Evolutionary conservation across 2,797 vertebrate genomes (phyloP), one percentile per base, ranked within the genome.

Genomic region (Echiichthys vipera): DNA sequence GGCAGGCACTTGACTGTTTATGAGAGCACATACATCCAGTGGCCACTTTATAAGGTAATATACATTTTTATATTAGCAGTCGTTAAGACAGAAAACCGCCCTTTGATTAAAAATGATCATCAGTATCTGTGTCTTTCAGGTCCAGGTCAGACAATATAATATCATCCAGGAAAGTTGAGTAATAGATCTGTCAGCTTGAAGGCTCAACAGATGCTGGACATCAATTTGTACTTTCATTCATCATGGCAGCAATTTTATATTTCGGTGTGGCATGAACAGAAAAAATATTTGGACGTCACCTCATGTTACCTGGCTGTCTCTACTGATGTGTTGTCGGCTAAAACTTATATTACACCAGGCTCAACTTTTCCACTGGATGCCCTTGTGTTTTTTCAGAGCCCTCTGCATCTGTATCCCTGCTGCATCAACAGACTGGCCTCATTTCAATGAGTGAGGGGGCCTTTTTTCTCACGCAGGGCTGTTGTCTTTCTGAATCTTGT

Each of bases 391-490:
- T 36, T 18, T 49, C 24, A 1, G 18, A 47, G 42, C 55, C n/a
- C 7, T 34, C 14, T 24, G 39, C n/a, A n/a, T n/a, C n/a, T n/a
- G n/a, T n/a, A n/a, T n/a, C n/a, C n/a, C 27, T 12, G 14, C 13
- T 27, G 12, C 12, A 43, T 49, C 43, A 29, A 22, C 30, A 11
- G 27, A 32, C 10, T 3, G 36, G 45, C 30, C 45, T 39, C 39
- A 39, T 25, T 54, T 39, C 43, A 50, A 50, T 54, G 18, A 34
- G 49, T 29, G 29, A 36, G 22, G 17, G 15, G 40, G 18, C 7
- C 22, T 9, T 71, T 65, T 42, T 32, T 61, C 32, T 49, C 25
- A 61, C 10, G 9, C 29, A 27, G 42, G 50, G 24, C 49, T 49
- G 34, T 36, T 50, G 40, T 66, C 36, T 37, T 17, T 32, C 50